Evolutionary conservation across 1,140 invertebrate genomes (phyloP).

Genomic region (Vanessa atalanta): DNA sequence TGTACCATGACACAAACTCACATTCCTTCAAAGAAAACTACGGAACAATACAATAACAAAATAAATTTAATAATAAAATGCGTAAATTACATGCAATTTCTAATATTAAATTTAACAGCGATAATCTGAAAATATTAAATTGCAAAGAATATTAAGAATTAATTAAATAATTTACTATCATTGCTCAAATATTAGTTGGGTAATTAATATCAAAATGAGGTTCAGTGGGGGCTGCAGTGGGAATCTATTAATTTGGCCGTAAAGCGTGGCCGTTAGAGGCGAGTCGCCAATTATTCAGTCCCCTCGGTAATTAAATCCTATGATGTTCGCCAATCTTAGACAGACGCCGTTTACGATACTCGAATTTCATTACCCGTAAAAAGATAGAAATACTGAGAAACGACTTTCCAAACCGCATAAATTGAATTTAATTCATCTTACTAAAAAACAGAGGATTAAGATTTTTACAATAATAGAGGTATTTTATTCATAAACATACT

Average conservation of each 20-base stretch:
- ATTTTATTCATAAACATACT: not conserved
- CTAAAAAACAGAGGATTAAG: not conserved
- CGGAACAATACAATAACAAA: no score
- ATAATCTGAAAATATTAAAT: not conserved
- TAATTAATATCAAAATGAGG: conserved; percentile 56
- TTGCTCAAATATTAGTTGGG: not conserved
- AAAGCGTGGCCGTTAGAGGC: conserved; percentile 69
- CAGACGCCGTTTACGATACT: conserved; percentile 73
- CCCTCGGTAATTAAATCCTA: conserved; percentile 76
- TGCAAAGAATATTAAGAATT: not conserved
- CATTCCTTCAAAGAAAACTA: no score
- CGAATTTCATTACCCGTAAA: conserved; percentile 72
- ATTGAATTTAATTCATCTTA: conserved; percentile 16
- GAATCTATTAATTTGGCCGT: conserved; percentile 77
- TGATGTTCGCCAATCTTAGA: conserved; percentile 76
- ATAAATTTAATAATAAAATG: no score
- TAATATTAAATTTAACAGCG: no score
- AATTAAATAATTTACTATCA: not conserved
- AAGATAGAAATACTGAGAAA: conserved; percentile 55
- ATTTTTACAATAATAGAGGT: no score
- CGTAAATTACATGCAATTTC: no score
- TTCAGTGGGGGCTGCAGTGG: conserved; percentile 56
- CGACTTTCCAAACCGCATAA: conserved; percentile 42
- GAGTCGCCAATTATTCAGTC: conserved; percentile 75
- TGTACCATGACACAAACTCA: no score